Conservation (phyloP, 1,140 invertebrate genomes). For the Lucilia cuprina region DNA sequence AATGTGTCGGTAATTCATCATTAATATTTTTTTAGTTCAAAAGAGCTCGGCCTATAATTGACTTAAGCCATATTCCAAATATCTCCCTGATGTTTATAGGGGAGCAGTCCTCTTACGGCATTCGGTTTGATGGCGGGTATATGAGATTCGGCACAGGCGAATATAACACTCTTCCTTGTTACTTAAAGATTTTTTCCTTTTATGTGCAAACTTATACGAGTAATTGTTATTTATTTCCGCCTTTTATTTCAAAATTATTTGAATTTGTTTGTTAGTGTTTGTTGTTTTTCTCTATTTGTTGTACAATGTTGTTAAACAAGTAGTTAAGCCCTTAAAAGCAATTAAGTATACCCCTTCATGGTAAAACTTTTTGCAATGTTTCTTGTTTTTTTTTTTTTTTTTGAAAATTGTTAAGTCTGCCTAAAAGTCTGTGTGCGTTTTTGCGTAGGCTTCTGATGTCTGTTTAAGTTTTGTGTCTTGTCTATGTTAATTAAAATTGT, state of each 20-base stretch:
- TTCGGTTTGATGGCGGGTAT: too few species aligned
- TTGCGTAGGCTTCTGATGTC: conserved; percentile 1
- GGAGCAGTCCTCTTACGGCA: too few species aligned
- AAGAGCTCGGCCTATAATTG: too few species aligned
- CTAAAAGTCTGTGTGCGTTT: background rate
- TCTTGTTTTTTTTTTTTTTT: background rate
- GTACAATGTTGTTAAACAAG: conserved; percentile 15
- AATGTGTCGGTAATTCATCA: too few species aligned
- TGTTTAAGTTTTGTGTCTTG: background rate
- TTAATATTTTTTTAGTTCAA: too few species aligned
- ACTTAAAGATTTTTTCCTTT: background rate
- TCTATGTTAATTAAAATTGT: conserved; percentile 12
- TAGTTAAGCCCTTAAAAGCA: conserved; percentile 1
- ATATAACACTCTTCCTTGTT: too few species aligned
- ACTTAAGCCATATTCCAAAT: too few species aligned
- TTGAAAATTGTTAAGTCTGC: background rate
- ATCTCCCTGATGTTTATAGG: too few species aligned
- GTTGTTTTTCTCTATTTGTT: background rate
- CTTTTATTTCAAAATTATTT: background rate
- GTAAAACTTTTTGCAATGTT: background rate
- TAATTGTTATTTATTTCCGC: conserved; percentile 11
- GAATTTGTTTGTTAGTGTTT: background rate
- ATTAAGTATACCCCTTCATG: background rate
- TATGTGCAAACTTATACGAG: background rate
- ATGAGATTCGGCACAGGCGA: too few species aligned